Conservation (phyloP, 2,888 invertebrate species). For the Agriopis aurantiaria region DNA sequence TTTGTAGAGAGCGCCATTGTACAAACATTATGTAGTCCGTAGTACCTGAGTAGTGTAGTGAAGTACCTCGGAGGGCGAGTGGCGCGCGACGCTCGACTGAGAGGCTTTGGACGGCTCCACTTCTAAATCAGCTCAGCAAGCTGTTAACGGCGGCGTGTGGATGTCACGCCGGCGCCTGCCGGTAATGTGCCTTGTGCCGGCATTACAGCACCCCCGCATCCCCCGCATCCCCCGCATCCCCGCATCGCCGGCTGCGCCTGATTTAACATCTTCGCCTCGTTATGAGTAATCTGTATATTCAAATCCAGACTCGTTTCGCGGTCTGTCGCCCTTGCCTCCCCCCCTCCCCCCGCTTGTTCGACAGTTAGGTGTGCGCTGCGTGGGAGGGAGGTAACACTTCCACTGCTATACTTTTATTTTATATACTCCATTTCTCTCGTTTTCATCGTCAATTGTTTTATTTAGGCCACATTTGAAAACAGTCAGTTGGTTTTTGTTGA, state of each 20-base stretch:
- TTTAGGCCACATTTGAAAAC: constrained; percentile 10
- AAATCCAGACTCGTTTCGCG: constrained; percentile 25
- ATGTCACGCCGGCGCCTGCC: neutral
- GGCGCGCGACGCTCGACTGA: neutral
- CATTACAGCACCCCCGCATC: neutral
- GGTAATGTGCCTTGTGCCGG: neutral
- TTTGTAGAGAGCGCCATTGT: constrained; percentile 12
- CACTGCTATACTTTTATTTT: constrained; percentile 8
- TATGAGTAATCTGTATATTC: constrained; percentile 25
- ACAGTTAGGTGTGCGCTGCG: neutral
- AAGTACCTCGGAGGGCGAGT: no score
- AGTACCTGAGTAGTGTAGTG: neutral
- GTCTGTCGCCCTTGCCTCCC: constrained; percentile 21
- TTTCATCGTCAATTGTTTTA: constrained; percentile 7
- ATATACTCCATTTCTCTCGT: constrained; percentile 18
- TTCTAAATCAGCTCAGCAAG: neutral
- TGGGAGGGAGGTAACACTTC: no score
- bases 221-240: neutral
- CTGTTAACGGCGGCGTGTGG: no score
- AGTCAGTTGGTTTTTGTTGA: neutral
- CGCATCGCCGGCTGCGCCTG: constrained; percentile 22
- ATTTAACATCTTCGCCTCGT: constrained; percentile 29
- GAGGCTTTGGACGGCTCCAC: neutral
- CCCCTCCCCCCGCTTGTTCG: neutral
- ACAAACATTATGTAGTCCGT: neutral